Evolutionary conservation across 2,888 invertebrate species (phyloP).

Genomic region (Lottia gigantea): DNA sequence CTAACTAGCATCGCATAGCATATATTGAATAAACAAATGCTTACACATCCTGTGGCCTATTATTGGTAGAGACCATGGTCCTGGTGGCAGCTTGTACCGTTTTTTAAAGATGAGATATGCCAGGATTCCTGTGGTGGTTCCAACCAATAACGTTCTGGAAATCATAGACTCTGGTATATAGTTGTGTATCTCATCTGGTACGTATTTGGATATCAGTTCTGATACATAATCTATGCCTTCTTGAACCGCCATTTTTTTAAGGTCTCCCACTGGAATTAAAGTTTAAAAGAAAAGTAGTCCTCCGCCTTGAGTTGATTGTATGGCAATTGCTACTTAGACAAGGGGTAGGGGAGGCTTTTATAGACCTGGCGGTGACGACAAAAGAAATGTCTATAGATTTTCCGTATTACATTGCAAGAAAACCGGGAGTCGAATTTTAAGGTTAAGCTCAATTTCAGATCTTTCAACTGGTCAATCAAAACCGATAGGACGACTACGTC

Average conservation of each 20-base stretch:
- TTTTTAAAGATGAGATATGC: slow-evolving; percentile 17
- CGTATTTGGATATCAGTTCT: background rate
- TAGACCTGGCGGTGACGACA: too few species aligned
- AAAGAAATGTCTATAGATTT: too few species aligned
- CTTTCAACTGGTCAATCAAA: too few species aligned
- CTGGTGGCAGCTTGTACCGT: slow-evolving; percentile 23
- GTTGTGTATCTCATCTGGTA: background rate
- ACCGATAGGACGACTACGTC: too few species aligned
- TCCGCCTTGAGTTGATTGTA: too few species aligned
- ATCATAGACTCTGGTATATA: background rate
- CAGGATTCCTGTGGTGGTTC: slow-evolving; percentile 9
- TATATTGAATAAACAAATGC: background rate
- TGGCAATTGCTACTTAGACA: too few species aligned
- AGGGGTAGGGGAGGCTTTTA: too few species aligned
- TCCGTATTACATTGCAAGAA: too few species aligned
- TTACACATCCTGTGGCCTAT: slow-evolving; percentile 17
- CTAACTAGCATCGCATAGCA: too few species aligned
- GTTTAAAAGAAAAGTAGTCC: too few species aligned
- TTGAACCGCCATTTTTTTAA: background rate
- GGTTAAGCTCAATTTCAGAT: too few species aligned
- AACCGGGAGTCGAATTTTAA: too few species aligned
- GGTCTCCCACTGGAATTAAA: background rate
- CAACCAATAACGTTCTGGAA: slow-evolving; percentile 14
- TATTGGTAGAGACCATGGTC: slow-evolving; percentile 23
- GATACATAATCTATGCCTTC: background rate